Percentiles rank a stretch among this genome's conserved stretches.
These are phyloP conservation scores for Phymanthus crucifer DNA, from an alignment of 92 coral and sea anemone species.

Conservation along the genomic window DNA sequence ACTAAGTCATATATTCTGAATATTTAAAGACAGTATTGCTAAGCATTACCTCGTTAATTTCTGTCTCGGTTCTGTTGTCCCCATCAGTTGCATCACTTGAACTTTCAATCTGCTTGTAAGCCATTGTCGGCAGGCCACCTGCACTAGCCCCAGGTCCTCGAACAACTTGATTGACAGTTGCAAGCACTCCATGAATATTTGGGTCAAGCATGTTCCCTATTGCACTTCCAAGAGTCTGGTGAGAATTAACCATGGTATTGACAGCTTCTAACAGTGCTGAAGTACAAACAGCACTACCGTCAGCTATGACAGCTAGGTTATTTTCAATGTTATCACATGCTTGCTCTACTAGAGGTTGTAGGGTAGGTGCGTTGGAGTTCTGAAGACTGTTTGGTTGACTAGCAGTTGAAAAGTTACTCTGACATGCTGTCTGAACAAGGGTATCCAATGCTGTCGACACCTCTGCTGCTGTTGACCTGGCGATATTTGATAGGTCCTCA, in stretches of 20 bases:
- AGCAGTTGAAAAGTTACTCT: slow-evolving; percentile 47
- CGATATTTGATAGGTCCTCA: not conserved
- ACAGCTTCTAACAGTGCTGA: slow-evolving; percentile 17
- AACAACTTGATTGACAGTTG: slow-evolving; percentile 22
- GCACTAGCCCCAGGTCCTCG: not conserved
- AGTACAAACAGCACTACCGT: slow-evolving; percentile 8
- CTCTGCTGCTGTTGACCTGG: slow-evolving; percentile 43
- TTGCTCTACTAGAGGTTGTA: not conserved
- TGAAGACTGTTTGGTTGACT: slow-evolving; percentile 10
- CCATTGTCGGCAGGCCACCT: slow-evolving; percentile 34
- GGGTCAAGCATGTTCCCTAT: slow-evolving; percentile 23
- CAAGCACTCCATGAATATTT: slow-evolving; percentile 1
- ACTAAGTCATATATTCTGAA: no score
- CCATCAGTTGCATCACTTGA: not conserved
- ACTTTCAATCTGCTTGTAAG: slow-evolving; percentile 20
- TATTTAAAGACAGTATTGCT: no score
- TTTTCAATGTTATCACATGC: slow-evolving; percentile 6
- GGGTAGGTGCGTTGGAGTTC: not conserved
- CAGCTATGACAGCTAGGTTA: not conserved
- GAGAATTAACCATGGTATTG: not conserved
- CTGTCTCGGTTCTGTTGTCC: slow-evolving; percentile 9
- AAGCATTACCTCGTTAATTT: slow-evolving; percentile 34
- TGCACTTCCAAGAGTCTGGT: slow-evolving; percentile 22
- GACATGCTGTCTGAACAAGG: slow-evolving; percentile 81
- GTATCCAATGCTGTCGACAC: slow-evolving; percentile 72